Base-by-base conservation (phyloP, 2,113 vertebrate species). In the Ptilonorhynchus violaceus region DNA sequence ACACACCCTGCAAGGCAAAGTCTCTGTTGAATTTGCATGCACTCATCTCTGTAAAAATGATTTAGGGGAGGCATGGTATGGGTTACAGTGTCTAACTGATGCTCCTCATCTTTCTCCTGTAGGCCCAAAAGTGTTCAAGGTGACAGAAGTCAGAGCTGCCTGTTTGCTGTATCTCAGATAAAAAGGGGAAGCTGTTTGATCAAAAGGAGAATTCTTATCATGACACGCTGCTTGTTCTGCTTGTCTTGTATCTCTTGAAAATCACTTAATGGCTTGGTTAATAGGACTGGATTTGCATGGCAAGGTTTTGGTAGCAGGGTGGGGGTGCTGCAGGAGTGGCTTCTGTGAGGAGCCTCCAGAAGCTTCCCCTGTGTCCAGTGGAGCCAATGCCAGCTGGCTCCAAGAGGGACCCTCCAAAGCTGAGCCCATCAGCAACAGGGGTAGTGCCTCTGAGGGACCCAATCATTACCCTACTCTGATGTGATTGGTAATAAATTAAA, bases 291-390 rank as follows among this genome's bases (percentile, higher is more conserved):
- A 24, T n/a, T 63, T 63, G 23, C 7, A 0, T 84, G 72, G 47
- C 13, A 50, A 58, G 33, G 44, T 78, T 77, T 90, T 56, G 25
- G 35, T 56, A 46, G 35, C 33, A 35, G 49, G 33, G 33, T 31
- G 8, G 12, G 47, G 25, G 2, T n/a, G n/a, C 52, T 60, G 2
- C 0, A 1, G 24, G 13, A 10, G 2, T 24, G 41, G 13, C 31
- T 87, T 68, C 1, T 0, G 37, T 44, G 28, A 63, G 42, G 25
- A 81, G 14, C 49, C 76, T 33, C 63, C 55, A 56, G 69, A 50
- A 81, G 37, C 16, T 50, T 63, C 12, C 23, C 28, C 11, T 11
- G 10, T 30, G 35, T 58, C 33, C 3, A 1, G 1, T 25, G 56
- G 55, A 75, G 27, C n/a, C 68, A 49, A 18, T 42, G 35, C 22